Percentiles rank a stretch among this genome's conserved stretches.
phyloP scores from a whole-genome alignment of 2,113 vertebrate species.

The Pygoscelis antarcticus region DNA sequence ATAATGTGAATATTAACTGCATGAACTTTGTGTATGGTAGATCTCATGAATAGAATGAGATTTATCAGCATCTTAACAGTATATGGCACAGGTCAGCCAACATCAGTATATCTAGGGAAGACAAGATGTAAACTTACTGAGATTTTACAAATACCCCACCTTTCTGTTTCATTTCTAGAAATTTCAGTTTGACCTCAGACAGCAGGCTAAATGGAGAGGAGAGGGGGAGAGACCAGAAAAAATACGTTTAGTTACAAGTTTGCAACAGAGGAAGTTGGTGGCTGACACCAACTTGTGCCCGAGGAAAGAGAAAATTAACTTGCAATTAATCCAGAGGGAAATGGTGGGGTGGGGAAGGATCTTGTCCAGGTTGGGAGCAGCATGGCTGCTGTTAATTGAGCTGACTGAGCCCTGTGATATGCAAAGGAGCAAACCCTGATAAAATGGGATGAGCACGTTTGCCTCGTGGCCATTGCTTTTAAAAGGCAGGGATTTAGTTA shows the following conservation, averaged over 20 bases:
- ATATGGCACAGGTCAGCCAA: background rate
- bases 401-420: accelerated
- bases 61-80: background rate
- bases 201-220: background rate
- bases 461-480: accelerated
- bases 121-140: background rate
- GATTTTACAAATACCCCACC: background rate
- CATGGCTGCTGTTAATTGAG: accelerated
- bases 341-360: background rate
- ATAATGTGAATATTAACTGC: background rate
- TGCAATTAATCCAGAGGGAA: background rate
- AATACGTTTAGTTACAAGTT: accelerated
- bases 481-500: background rate
- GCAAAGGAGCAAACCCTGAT: background rate
- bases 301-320: background rate
- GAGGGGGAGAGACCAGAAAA: background rate
- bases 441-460: background rate
- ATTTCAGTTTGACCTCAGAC: background rate
- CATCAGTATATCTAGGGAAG: background rate
- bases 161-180: background rate
- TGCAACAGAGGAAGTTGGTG: background rate
- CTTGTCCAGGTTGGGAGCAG: background rate
- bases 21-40: background rate
- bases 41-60: background rate
- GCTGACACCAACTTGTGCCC: background rate